A percentile compares a stretch with the other conserved stretches of the same genome.
Evolutionary conservation across 2,888 invertebrate species (phyloP).

Genomic region (Parasteatoda lunata): DNA sequence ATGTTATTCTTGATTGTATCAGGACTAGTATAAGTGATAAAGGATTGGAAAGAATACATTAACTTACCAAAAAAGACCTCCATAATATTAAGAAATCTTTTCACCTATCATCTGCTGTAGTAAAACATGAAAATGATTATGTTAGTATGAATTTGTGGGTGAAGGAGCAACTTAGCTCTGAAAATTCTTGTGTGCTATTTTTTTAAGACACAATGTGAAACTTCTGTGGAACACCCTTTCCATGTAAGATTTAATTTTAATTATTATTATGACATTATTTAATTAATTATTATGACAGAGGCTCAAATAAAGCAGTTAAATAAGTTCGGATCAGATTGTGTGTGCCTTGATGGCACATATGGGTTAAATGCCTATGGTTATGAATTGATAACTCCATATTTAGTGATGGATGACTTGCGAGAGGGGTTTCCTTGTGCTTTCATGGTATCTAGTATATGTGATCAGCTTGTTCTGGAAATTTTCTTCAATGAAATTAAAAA

Average conservation of each 20-base stretch:
- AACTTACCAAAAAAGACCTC: slow-evolving; percentile 12
- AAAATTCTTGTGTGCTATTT: neutral
- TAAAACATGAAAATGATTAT: neutral
- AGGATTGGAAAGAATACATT: neutral
- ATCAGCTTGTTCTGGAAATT: neutral
- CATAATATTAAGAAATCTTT: slow-evolving; percentile 13
- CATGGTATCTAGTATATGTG: neutral
- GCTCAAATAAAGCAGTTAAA: neutral
- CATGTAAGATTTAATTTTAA: no score
- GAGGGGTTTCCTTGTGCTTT: neutral
- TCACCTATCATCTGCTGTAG: neutral
- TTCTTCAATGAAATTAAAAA: neutral
- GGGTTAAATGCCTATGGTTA: neutral
- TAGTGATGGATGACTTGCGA: neutral
- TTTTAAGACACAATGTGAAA: neutral
- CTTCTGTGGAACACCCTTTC: neutral
- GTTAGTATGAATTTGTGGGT: neutral
- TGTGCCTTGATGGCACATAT: neutral
- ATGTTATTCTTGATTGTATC: slow-evolving; percentile 14
- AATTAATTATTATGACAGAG: neutral
- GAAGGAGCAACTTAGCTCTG: neutral
- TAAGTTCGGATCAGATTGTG: neutral
- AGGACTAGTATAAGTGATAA: neutral
- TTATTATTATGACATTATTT: no score
- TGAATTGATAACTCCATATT: neutral